A percentile compares a stretch with the other conserved stretches of the same genome.
Evolutionary conservation across 35 echinoderm and acorn worm species (phyloP).

Genomic region (Acanthaster planci): DNA sequence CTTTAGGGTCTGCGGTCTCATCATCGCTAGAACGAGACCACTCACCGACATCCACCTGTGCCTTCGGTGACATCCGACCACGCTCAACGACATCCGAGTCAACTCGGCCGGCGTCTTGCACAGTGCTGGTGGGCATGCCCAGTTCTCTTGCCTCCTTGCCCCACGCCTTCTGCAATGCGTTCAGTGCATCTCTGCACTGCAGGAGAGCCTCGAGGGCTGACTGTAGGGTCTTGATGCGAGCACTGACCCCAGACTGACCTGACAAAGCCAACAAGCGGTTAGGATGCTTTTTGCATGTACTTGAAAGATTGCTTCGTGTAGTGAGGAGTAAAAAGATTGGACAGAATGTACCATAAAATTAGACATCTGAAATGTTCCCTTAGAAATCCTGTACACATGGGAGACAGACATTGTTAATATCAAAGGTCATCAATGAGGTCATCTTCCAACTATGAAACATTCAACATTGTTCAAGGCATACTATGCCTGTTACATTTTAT

Average conservation of each 20-base stretch:
- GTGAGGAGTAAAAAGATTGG: too few relatives aligned
- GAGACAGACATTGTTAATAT: too few relatives aligned
- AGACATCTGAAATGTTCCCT: too few relatives aligned
- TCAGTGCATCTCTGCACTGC: conserved; percentile 18
- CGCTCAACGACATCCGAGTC: neutral
- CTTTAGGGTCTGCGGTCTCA: neutral
- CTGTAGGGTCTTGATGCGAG: conserved; percentile 46
- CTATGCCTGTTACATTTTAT: too few relatives aligned
- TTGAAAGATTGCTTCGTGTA: too few relatives aligned
- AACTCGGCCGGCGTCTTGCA: neutral
- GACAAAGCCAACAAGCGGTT: neutral
- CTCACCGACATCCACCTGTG: neutral
- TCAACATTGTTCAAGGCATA: too few relatives aligned
- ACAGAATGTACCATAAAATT: too few relatives aligned
- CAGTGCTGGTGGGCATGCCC: neutral
- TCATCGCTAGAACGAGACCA: neutral
- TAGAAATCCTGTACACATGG: too few relatives aligned
- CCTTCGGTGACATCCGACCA: neutral
- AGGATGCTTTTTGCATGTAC: too few relatives aligned
- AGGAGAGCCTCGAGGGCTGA: conserved; percentile 40
- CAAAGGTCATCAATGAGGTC: too few relatives aligned
- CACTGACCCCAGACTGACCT: conserved; percentile 51
- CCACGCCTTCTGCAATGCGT: conserved; percentile 20
- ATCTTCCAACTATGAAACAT: too few relatives aligned
- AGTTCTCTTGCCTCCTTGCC: neutral